Evolutionary conservation across 2,888 invertebrate genomes (phyloP).

Genomic region (Amiota mariae): DNA sequence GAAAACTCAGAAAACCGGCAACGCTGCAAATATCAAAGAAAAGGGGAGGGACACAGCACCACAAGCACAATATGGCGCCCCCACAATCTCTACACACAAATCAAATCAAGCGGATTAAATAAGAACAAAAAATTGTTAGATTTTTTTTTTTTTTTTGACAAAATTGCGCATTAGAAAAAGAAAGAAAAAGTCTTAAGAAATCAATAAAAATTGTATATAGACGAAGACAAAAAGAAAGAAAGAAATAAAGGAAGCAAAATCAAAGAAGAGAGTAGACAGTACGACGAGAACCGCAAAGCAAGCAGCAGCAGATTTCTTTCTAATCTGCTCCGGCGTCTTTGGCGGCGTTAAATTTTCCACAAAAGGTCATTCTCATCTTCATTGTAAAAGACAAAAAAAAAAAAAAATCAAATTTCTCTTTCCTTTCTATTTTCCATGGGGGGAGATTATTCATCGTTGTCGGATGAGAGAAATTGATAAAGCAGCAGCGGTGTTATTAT

Average conservation of each 20-base stretch:
- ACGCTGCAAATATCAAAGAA: constrained; percentile 2
- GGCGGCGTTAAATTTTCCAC: constrained; percentile 26
- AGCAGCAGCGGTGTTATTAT: too few relatives aligned
- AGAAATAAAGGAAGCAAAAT: background rate
- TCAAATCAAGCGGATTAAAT: too few relatives aligned
- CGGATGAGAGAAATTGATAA: too few relatives aligned
- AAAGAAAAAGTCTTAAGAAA: constrained; percentile 18
- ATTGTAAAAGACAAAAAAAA: too few relatives aligned
- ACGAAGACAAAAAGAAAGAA: constrained; percentile 12
- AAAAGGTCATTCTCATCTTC: constrained; percentile 39
- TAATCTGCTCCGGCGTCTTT: background rate
- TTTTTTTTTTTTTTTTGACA: too few relatives aligned
- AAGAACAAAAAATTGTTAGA: too few relatives aligned
- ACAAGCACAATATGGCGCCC: too few relatives aligned
- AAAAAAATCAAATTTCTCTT: constrained; percentile 19
- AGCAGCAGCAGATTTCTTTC: background rate
- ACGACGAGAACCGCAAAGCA: background rate
- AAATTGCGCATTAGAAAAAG: constrained; percentile 19
- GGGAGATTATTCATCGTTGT: too few relatives aligned
- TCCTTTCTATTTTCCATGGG: constrained; percentile 9
- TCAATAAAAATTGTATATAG: constrained; percentile 10
- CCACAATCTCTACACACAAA: too few relatives aligned
- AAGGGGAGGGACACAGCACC: too few relatives aligned
- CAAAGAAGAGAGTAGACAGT: background rate
- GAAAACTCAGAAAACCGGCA: constrained; percentile 13